Conservation (phyloP, 2,888 invertebrate species). For the Drosophila histrio region DNA sequence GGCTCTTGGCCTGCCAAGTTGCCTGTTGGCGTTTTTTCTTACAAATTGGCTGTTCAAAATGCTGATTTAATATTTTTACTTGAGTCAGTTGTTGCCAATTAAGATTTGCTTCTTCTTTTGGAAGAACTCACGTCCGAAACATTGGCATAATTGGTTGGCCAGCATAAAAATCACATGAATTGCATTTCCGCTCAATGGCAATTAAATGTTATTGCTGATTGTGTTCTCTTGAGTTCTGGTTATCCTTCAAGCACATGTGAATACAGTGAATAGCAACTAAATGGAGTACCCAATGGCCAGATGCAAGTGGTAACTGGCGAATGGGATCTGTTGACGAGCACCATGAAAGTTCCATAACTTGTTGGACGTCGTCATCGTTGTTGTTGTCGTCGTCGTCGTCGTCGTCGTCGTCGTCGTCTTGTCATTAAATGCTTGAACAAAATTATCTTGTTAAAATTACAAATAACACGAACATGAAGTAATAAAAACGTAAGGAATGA, state of each 20-base stretch:
- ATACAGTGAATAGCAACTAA: constrained; percentile 44
- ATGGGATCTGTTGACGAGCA: constrained; percentile 23
- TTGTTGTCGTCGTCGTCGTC: constrained; percentile 20
- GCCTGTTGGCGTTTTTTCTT: constrained; percentile 66
- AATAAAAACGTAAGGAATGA: constrained; percentile 80
- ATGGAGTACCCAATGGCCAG: constrained; percentile 55
- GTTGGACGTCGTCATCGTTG: constrained; percentile 14
- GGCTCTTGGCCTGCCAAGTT: constrained; percentile 13
- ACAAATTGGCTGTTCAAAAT: constrained; percentile 74
- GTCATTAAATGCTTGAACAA: constrained; percentile 83
- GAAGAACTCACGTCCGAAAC: constrained; percentile 37
- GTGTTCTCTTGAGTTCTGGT: constrained; percentile 30
- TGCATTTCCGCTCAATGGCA: constrained; percentile 69
- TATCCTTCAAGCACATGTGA: constrained; percentile 54
- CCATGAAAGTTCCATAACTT: constrained; percentile 23
- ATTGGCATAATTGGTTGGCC: constrained; percentile 69
- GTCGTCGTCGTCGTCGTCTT: constrained; percentile 31
- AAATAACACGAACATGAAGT: constrained; percentile 83
- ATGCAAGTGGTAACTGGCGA: constrained; percentile 19
- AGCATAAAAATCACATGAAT: constrained; percentile 80
- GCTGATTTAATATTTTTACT: constrained; percentile 74
- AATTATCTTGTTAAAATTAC: constrained; percentile 84
- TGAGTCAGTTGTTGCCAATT: constrained; percentile 61
- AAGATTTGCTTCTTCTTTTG: constrained; percentile 47
- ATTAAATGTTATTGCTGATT: constrained; percentile 61